Evolutionary conservation across 2,113 vertebrate genomes (phyloP).

Genomic region (Lophotis ruficrista): DNA sequence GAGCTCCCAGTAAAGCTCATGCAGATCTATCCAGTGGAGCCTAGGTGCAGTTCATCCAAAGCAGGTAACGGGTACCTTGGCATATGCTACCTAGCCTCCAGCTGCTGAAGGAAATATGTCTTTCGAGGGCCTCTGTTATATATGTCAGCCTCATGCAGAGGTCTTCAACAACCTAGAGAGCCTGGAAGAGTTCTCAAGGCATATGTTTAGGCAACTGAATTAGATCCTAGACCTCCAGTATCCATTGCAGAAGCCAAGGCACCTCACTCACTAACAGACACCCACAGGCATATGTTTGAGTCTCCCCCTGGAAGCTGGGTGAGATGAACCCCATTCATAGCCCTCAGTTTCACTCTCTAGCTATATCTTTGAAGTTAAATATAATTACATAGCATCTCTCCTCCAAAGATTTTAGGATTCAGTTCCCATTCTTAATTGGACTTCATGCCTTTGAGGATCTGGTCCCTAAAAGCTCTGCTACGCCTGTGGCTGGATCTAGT

Average conservation of each 20-base stretch:
- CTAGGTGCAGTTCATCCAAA: not conserved
- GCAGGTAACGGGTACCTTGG: not conserved
- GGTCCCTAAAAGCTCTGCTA: not conserved
- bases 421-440: not conserved
- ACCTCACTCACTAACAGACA: not conserved
- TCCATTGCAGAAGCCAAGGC: not conserved
- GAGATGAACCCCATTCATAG: not conserved
- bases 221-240: not conserved
- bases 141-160: not conserved
- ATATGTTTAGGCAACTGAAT: not conserved
- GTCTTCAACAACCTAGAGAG: not conserved
- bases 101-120: not conserved
- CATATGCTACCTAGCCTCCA: not conserved
- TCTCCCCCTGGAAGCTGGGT: accelerated
- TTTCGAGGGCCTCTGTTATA: not conserved
- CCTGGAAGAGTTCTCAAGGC: not conserved
- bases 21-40: not conserved
- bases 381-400: not conserved
- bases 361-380: not conserved
- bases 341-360: not conserved
- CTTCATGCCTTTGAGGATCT: not conserved
- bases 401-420: not conserved
- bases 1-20: not conserved
- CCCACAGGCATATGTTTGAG: not conserved
- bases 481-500: not conserved